Conservation (phyloP, 2,113 vertebrate genomes). For the Cyanistes caeruleus region DNA sequence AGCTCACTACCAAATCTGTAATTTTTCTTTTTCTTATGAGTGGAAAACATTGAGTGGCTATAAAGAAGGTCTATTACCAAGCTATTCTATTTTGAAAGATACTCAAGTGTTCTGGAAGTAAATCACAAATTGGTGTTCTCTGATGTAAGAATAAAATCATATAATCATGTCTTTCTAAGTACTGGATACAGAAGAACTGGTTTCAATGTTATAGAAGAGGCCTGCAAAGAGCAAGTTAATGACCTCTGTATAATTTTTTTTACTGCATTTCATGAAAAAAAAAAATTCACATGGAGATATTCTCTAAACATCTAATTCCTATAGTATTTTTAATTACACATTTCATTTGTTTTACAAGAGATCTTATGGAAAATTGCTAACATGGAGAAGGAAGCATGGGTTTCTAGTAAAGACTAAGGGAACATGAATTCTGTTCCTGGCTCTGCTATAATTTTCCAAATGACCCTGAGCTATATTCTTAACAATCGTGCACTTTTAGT, state of each 20-base stretch:
- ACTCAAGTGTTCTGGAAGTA: neutral
- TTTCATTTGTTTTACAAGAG: neutral
- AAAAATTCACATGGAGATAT: neutral
- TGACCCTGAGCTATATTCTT: neutral
- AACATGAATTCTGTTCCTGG: neutral
- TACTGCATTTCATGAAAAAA: neutral
- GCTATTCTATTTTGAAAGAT: neutral
- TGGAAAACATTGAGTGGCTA: neutral
- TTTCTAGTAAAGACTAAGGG: neutral
- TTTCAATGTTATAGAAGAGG: neutral
- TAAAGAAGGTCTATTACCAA: neutral
- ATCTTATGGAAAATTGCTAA: neutral
- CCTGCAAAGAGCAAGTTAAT: neutral
- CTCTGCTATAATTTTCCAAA: neutral
- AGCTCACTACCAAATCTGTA: neutral
- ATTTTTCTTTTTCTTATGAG: slow-evolving; percentile 1
- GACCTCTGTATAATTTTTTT: neutral
- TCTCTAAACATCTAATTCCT: neutral
- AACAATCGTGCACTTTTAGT: neutral
- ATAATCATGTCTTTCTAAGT: neutral
- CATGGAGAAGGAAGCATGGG: neutral
- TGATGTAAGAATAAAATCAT: neutral
- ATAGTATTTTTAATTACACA: neutral
- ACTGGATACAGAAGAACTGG: neutral
- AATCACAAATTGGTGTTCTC: neutral